Evolutionary conservation across 2,113 vertebrate species (phyloP).

Genomic region (Nipponia nippon): DNA sequence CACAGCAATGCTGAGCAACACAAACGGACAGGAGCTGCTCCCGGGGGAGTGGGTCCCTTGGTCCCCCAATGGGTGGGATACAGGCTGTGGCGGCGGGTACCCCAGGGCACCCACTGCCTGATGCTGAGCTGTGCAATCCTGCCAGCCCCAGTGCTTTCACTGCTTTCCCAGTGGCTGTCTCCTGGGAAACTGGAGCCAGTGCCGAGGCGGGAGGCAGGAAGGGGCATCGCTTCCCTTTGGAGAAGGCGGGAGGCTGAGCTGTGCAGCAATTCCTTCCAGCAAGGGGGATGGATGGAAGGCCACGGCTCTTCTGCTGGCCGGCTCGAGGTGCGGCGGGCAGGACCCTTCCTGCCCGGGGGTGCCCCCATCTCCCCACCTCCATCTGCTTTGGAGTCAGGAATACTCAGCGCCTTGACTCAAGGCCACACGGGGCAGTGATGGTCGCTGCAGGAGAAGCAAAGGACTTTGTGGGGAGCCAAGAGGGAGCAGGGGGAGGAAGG

Average conservation of each 20-base stretch:
- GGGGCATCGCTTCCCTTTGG: not conserved
- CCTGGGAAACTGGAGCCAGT: slow-evolving; percentile 22
- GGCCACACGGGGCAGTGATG: accelerated
- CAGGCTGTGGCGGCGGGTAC: not conserved
- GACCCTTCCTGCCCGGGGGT: not conserved
- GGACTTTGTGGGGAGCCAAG: not conserved
- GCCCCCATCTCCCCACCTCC: not conserved
- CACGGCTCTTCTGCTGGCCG: not conserved
- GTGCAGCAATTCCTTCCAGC: not conserved
- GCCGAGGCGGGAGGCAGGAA: not conserved
- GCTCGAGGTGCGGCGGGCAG: not conserved
- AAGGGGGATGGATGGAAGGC: not conserved
- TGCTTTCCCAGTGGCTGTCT: not conserved
- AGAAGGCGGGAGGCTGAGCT: not conserved
- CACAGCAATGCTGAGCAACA: not conserved
- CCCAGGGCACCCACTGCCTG: not conserved
- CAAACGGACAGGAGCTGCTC: not conserved
- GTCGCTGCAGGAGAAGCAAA: not conserved
- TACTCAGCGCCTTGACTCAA: not conserved
- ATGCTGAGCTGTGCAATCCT: not conserved
- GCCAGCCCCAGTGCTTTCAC: not conserved
- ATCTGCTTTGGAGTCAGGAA: not conserved
- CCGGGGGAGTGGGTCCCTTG: not conserved
- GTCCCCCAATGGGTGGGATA: not conserved
- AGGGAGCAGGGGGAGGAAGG: not conserved